Conservation (phyloP, 2,113 vertebrate genomes). For the Piliocolobus tephrosceles region DNA sequence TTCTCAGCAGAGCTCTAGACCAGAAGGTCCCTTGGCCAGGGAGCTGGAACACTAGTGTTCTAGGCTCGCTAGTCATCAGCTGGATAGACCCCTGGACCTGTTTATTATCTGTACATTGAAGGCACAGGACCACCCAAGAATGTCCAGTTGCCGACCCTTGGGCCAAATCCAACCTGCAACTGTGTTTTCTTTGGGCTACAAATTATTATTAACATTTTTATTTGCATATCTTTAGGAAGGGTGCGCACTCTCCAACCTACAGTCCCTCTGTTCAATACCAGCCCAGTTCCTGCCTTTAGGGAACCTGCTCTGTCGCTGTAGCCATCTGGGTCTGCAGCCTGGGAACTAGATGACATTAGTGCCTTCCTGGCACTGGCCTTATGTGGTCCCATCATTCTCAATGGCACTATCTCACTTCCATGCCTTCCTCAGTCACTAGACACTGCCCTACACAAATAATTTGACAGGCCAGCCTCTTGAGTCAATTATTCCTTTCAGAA, state of each 20-base stretch:
- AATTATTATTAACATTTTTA: neutral
- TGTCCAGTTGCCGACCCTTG: neutral
- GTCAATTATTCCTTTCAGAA: constrained; percentile 53
- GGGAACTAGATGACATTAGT: neutral
- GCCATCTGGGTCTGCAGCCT: neutral
- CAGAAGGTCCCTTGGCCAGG: neutral
- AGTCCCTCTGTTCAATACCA: no score
- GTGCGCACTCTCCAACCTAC: neutral
- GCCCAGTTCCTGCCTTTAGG: neutral
- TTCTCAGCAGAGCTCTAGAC: neutral
- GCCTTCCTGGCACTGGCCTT: neutral
- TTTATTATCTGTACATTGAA: neutral
- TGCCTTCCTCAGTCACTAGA: neutral
- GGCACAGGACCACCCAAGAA: neutral
- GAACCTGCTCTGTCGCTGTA: neutral
- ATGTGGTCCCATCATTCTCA: neutral
- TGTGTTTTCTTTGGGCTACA: constrained; percentile 37
- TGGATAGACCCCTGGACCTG: neutral
- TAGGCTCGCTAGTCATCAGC: neutral
- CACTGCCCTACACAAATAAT: neutral
- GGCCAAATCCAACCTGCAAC: neutral
- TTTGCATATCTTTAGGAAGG: neutral
- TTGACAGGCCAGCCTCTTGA: neutral
- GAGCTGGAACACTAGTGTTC: neutral
- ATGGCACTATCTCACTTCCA: neutral